Conservation (phyloP, 2,113 vertebrate genomes). For the Phodopus roborovskii region DNA sequence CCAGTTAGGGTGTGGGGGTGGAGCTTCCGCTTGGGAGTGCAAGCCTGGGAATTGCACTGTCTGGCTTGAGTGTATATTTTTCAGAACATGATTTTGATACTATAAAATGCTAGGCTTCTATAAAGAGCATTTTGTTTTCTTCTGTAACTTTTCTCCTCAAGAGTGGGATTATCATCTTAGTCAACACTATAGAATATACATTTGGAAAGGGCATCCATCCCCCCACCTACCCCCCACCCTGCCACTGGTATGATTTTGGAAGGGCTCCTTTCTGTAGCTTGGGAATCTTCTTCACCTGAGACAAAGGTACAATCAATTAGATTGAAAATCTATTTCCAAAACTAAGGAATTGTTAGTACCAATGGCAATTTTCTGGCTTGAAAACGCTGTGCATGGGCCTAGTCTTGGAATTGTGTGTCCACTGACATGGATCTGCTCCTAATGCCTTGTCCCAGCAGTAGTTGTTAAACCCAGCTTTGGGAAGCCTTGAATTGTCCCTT, state of each 20-base stretch:
- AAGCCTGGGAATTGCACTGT: neutral
- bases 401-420: neutral
- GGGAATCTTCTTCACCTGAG: slow-evolving; percentile 39
- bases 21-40: neutral
- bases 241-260: neutral
- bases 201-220: neutral
- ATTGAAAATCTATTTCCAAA: slow-evolving; percentile 30
- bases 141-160: neutral
- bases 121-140: neutral
- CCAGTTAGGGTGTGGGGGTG: neutral
- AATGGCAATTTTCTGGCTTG: neutral
- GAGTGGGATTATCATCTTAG: neutral
- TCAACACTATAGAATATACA: neutral
- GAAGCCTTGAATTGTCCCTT: neutral
- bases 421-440: neutral
- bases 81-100: neutral
- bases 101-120: slow-evolving; percentile 24
- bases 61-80: neutral
- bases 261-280: neutral
- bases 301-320: neutral
- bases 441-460: neutral
- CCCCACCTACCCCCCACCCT: no score
- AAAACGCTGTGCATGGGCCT: neutral
- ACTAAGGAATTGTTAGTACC: neutral
- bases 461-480: neutral